phyloP scores from a whole-genome alignment of 2,888 invertebrate genomes.

The Ectemnius cavifrons region DNA sequence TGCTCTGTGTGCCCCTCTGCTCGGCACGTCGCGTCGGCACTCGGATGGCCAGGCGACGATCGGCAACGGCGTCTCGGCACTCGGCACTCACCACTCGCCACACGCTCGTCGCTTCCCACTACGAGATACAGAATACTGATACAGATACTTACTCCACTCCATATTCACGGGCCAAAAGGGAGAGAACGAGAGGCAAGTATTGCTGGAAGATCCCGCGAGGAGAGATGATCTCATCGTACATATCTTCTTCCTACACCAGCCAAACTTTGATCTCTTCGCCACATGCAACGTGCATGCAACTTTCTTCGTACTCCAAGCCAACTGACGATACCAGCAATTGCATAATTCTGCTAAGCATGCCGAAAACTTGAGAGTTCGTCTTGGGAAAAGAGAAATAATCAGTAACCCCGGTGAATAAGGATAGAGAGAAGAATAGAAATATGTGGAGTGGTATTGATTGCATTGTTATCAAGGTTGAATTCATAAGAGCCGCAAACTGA shows the following conservation, averaged over 20 bases:
- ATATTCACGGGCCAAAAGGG: constrained; percentile 8
- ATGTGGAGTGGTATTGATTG: no score
- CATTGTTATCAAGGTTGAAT: neutral
- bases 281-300: constrained; percentile 45
- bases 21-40: no score
- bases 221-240: constrained; percentile 71
- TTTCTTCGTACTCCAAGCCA: constrained; percentile 21
- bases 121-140: no score
- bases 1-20: neutral
- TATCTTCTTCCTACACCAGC: constrained; percentile 65
- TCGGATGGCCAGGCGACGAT: no score
- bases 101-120: no score
- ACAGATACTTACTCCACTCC: no score
- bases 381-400: no score
- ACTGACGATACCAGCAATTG: constrained; percentile 27
- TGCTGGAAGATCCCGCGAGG: constrained; percentile 19
- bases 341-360: constrained; percentile 37
- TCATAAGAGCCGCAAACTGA: neutral
- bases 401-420: no score
- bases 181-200: constrained; percentile 9
- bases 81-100: no score
- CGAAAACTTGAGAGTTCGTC: no score
- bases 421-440: no score
- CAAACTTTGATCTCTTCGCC: constrained; percentile 65
- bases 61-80: no score